Evolutionary conservation across 1,140 invertebrate genomes (phyloP).

Genomic region (Chelonus insularis): DNA sequence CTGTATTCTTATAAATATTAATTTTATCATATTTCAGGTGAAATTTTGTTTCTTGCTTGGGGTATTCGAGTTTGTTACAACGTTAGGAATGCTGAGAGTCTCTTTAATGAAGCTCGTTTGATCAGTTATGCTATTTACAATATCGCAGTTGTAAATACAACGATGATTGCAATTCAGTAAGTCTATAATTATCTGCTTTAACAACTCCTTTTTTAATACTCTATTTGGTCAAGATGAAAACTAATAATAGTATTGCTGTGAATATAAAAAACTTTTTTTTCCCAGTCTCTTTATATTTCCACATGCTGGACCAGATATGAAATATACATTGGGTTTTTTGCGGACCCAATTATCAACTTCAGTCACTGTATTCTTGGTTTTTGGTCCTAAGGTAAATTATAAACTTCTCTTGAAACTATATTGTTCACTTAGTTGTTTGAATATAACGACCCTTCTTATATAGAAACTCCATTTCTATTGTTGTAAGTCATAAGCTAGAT

Average conservation of each 20-base stretch:
- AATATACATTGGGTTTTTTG: constrained; percentile 84
- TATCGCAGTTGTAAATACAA: constrained; percentile 86
- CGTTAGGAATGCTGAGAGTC: constrained; percentile 86
- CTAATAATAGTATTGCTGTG: too few relatives aligned
- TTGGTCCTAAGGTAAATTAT: constrained; percentile 81
- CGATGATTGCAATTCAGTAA: constrained; percentile 91
- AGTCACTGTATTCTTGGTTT: constrained; percentile 80
- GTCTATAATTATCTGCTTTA: too few relatives aligned
- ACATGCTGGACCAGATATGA: constrained; percentile 83
- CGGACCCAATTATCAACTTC: constrained; percentile 85
- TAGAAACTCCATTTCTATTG: neutral
- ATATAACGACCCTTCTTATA: too few relatives aligned
- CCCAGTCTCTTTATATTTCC: constrained; percentile 82
- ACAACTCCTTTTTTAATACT: too few relatives aligned
- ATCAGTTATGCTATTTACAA: constrained; percentile 94
- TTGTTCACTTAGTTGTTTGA: too few relatives aligned
- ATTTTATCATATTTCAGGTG: constrained; percentile 65
- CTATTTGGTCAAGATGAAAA: too few relatives aligned
- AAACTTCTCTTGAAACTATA: too few relatives aligned
- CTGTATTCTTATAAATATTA: neutral
- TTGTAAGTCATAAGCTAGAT: neutral
- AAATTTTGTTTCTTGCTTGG: constrained; percentile 87
- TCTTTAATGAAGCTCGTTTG: constrained; percentile 89
- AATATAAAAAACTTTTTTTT: constrained; percentile 35
- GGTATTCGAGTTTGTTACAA: constrained; percentile 89